phyloP scores from a whole-genome alignment of 2,113 vertebrate genomes.

The Dendrocopos noguchii region DNA sequence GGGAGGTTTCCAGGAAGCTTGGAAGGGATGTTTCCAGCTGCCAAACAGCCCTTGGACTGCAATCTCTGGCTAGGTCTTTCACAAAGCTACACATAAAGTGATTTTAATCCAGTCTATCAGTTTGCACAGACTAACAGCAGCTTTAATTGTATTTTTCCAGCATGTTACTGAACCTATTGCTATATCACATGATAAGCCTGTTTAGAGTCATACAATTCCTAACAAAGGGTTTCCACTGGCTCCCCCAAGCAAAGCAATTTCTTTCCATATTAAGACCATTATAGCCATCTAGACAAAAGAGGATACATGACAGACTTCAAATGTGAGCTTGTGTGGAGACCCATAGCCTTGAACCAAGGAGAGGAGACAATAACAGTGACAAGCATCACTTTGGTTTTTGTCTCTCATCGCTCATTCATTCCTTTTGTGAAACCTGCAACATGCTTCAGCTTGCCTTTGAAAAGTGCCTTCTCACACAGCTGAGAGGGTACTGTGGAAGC shows the following conservation, averaged over 20 bases:
- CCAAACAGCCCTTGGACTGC: not conserved
- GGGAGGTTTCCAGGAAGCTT: not conserved
- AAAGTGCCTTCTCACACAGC: not conserved
- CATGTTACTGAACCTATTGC: not conserved
- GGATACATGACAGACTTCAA: not conserved
- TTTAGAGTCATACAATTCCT: not conserved
- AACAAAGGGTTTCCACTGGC: not conserved
- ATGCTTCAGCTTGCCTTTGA: not conserved
- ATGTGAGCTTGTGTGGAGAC: not conserved
- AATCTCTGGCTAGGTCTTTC: not conserved
- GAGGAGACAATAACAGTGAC: not conserved
- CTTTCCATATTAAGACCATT: not conserved
- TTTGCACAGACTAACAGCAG: not conserved
- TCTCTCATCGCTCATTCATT: not conserved
- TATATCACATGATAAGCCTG: not conserved
- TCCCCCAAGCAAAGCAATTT: not conserved
- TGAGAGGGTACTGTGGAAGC: not conserved
- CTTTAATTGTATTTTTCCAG: not conserved
- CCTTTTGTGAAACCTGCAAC: not conserved
- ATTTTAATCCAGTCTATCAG: not conserved
- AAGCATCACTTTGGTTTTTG: not conserved
- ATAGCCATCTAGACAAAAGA: not conserved
- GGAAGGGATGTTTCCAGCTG: not conserved
- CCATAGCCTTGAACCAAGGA: conserved; percentile 12
- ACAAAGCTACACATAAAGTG: not conserved